Evolutionary conservation across 2,113 vertebrate species (phyloP).

Genomic region (Thalassoma bifasciatum): DNA sequence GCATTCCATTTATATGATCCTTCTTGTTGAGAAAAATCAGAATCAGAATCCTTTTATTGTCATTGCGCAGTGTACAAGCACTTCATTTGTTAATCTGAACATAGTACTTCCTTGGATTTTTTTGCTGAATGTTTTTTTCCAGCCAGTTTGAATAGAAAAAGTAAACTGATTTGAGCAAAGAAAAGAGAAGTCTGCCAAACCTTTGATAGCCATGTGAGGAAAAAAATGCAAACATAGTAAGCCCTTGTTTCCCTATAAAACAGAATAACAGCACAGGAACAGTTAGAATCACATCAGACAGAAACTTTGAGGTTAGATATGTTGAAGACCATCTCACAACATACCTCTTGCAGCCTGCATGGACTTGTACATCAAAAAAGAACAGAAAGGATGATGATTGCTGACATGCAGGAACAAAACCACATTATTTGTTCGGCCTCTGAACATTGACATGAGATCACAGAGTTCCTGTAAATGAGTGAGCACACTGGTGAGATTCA

Average conservation of each 20-base stretch:
- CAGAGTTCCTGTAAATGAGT: slow-evolving; percentile 10
- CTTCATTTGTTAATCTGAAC: not conserved
- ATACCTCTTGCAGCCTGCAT: not conserved
- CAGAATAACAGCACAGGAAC: slow-evolving; percentile 44
- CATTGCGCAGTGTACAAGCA: no score
- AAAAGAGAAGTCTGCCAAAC: not conserved
- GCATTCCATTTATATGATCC: not conserved
- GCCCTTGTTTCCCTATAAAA: not conserved
- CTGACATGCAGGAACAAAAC: slow-evolving; percentile 11
- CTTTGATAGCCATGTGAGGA: slow-evolving; percentile 18
- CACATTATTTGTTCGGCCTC: not conserved
- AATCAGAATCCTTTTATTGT: no score
- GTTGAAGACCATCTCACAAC: slow-evolving; percentile 14
- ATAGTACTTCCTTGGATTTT: not conserved
- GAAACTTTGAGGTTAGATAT: slow-evolving; percentile 37
- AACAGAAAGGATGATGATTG: not conserved
- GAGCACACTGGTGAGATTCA: slow-evolving; percentile 14
- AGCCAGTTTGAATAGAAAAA: not conserved
- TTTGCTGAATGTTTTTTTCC: not conserved
- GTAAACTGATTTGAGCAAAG: not conserved
- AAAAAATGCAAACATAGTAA: slow-evolving; percentile 35
- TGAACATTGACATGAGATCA: slow-evolving; percentile 24
- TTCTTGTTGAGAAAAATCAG: not conserved
- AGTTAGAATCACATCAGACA: slow-evolving; percentile 20
- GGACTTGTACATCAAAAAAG: not conserved